Conservation (phyloP, 2,113 vertebrate species). For the Rissa tridactyla region DNA sequence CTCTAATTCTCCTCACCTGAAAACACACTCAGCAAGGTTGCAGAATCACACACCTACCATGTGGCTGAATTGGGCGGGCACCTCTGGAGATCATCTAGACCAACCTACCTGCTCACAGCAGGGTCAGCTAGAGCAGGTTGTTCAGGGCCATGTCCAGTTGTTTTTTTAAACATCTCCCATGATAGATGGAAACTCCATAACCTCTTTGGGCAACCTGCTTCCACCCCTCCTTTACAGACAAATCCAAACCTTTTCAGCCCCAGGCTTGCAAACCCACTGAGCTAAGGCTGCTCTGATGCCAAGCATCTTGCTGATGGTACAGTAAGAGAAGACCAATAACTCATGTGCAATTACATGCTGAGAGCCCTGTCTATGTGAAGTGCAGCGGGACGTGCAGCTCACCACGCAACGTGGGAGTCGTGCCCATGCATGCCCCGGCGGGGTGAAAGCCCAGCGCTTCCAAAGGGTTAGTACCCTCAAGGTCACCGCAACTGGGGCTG, state of each 20-base stretch:
- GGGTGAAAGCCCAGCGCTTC: neutral
- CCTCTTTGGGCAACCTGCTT: neutral
- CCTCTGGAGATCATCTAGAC: neutral
- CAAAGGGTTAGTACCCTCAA: constrained; percentile 50
- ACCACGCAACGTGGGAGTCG: neutral
- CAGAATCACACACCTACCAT: neutral
- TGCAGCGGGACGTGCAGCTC: constrained; percentile 4
- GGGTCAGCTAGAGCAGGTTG: neutral
- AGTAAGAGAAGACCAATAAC: neutral
- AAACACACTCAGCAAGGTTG: neutral
- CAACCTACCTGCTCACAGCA: neutral
- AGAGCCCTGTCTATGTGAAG: neutral
- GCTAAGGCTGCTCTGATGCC: neutral
- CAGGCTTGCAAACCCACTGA: neutral
- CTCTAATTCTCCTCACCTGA: neutral
- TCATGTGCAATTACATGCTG: neutral
- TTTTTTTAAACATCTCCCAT: neutral
- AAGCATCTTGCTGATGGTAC: neutral
- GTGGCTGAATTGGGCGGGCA: neutral
- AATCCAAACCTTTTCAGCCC: neutral
- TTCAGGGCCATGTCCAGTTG: neutral
- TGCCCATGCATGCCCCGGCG: neutral
- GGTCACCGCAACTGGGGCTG: constrained; percentile 21
- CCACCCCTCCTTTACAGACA: neutral
- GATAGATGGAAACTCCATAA: neutral